Evolutionary conservation across 2,797 vertebrate genomes (phyloP), one percentile per base, ranked within the genome.

Genomic region (Lagocephalus sceleratus): DNA sequence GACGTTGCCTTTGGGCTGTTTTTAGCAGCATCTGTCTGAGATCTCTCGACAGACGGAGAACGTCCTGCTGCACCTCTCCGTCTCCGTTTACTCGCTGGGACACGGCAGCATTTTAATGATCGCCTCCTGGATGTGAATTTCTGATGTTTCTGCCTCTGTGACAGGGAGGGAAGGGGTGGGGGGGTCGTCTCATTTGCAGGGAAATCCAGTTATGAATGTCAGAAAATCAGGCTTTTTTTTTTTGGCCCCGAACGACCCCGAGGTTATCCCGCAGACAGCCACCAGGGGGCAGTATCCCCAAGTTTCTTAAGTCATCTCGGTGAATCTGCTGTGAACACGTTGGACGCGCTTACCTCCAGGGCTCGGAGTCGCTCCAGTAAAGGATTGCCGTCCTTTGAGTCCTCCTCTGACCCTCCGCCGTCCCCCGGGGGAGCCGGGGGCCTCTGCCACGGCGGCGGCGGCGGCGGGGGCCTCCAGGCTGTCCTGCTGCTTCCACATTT

Each of bases 311-410:
- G n/a, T n/a, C n/a, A 25, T 25, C 25, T 25, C 25, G 2, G 8
- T 2, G 5, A 25, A 25, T 25, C 25, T 6, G 25, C 25, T 6
- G 25, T 25, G 4, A 25, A 25, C n/a, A n/a, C n/a, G n/a, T n/a
- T n/a, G n/a, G n/a, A n/a, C n/a, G n/a, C n/a, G n/a, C n/a, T 88
- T 91, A 95, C 94, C 94, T 96, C 93, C 47, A 96, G 85, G 54
- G 87, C 88, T 80, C 89, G 86, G 75, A 96, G 73, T 66, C 93
- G 88, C 83, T 93, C 89, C 42, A 94, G 70, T 1, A 96, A 86
- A 65, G 90, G 77, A 73, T 85, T 92, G 71, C 83, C 91, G 76
- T 92, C 91, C 54, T 89, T 91, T 43, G 81, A 86, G 53, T 88
- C 87, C 22, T 92, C 91, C 39, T 92, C 91, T 0, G 66, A 63